Evolutionary conservation across 2,797 vertebrate genomes (phyloP), one percentile per base, ranked within the genome.

Genomic region (Mormyrus proboscirostris): DNA sequence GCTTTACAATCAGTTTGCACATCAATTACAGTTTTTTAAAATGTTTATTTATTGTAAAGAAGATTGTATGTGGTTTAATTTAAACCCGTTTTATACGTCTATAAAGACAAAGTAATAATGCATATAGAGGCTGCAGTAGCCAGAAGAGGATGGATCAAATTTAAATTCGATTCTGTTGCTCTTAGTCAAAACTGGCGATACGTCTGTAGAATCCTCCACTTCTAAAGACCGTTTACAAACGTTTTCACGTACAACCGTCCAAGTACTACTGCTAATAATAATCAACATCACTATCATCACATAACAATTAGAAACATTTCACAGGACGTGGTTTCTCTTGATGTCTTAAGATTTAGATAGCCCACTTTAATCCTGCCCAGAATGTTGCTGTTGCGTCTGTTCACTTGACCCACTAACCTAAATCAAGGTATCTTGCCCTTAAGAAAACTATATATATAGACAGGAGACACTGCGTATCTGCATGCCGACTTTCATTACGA

Each of bases 341-440:
- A 3, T n/a, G 79, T 25, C n/a, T 49, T 50, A 83, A 83, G 41
- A 47, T 44, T 82, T 38, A 82, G 38, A 50, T 83, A 47, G 19
- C 16, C 76, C 14, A n/a, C 29, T 51, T 65, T 47, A 41, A 47
- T 84, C 47, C 41, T 50, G 19, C 14, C 47, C 82, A 22, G 82
- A 84, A 22, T 50, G 49, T 41, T 83, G 19, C 38, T 83, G 47
- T n/a, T 84, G 82, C 41, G 47, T 84, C 44, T 47, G 82, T 83
- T 50, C 82, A 84, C 47, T 84, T 50, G 82, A 84, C 82, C 82
- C 82, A 84, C 41, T 84, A 84, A 84, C 82, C 82, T 84, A 84
- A 84, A 84, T 84, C 8, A 47, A 84, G 3, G 49, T 88, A 51
- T 65, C 88, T 88, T 8, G 82, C 19, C 41, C 38, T 84, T 47